Base-by-base conservation (phyloP, 2,888 invertebrate species). In the Gymnosoma rotundatum region DNA sequence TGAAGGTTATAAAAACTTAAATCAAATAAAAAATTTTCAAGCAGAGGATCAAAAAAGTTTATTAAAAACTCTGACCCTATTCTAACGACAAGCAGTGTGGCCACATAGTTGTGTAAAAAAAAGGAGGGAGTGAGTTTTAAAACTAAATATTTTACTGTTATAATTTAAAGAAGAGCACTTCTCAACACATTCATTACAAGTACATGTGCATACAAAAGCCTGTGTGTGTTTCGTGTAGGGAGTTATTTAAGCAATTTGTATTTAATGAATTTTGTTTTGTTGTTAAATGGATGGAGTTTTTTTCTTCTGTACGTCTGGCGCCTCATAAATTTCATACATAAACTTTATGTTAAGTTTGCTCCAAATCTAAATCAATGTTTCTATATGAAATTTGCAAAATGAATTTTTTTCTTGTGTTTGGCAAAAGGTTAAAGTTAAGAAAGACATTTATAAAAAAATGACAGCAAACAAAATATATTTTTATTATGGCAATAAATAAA, bases 361-460 rank as follows among this genome's bases (percentile, higher is more conserved):
- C 74, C 63, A 75, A 20, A 20, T 52, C n/a, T 52, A 7, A 48
- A 18, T 16, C 3, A 72, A 25, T 25, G 25, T 25, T 25, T 25
- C 25, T 2, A 25, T 58, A 18, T 25, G 45, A 56, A 32, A 58
- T 45, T 58, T 60, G n/a, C 45, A 48, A 32, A 32, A 32, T 38
- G 9, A 8, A 38, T 20, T 9, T 12, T 20, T 58, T 64, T 14
- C 14, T 56, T 52, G 4, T 5, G n/a, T 78, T 73, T 79, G 79
- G 83, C 83, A 79, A 79, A 79, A 79, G 79, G 78, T 83, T 74
- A 74, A 83, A 78, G 79, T 74, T 83, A 58, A 25, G 25, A n/a
- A 54, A 63, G 52, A 52, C 45, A 67, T 74, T 67, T 60, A 20
- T n/a, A 42, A 1, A 60, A n/a, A 80, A 80, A 67, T 58, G 60